Conservation (phyloP, 2,113 vertebrate species). For the Dinomys branickii region DNA sequence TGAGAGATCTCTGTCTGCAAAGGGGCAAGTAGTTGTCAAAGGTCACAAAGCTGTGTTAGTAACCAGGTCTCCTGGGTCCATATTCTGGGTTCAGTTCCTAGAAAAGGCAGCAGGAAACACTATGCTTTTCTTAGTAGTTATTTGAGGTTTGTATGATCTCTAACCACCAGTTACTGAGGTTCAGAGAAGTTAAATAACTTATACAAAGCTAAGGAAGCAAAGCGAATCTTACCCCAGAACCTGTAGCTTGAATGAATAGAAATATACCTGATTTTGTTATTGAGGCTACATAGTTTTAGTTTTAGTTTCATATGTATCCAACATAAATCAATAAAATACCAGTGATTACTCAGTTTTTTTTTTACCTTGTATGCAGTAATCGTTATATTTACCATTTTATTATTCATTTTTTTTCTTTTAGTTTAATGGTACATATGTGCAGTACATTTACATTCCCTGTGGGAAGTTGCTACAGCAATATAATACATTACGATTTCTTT, state of each 20-base stretch:
- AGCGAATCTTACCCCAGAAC: not conserved
- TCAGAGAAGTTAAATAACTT: slow-evolving; percentile 14
- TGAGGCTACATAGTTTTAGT: not conserved
- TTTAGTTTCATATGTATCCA: not conserved
- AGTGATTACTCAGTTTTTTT: slow-evolving; percentile 13
- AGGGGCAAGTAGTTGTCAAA: not conserved
- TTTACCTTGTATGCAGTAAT: not conserved
- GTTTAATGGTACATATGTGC: not conserved
- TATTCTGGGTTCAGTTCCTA: not conserved
- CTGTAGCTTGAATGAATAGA: not conserved
- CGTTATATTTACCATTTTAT: not conserved
- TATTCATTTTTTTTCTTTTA: not conserved
- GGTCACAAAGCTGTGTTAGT: not conserved
- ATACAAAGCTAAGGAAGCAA: not conserved
- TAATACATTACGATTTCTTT: not conserved
- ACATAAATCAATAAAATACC: not conserved
- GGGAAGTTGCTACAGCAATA: not conserved
- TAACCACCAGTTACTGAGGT: not conserved
- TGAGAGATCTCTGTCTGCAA: not conserved
- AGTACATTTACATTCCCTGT: not conserved
- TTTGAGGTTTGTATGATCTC: not conserved
- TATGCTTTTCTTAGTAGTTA: not conserved
- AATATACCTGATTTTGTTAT: not conserved
- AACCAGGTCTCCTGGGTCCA: not conserved
- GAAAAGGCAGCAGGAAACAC: not conserved